Conservation (phyloP, 2,888 invertebrate species). For the Microplitis manilae region DNA sequence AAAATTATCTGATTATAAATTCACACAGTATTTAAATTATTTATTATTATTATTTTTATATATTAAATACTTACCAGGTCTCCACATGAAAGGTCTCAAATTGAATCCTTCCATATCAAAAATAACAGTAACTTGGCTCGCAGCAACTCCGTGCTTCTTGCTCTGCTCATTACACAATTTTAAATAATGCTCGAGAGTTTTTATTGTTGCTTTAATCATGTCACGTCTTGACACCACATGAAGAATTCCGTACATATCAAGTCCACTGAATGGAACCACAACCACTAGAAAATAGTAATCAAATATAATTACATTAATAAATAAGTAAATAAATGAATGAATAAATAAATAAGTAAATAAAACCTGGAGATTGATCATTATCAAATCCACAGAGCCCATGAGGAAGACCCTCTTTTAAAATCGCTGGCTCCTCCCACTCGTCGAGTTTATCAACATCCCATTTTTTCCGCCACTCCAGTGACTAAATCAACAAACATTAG, state of each 20-base stretch:
- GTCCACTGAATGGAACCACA: constrained; percentile 84
- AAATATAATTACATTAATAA: background rate
- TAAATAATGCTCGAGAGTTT: constrained; percentile 79
- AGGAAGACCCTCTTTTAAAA: constrained; percentile 81
- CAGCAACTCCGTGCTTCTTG: constrained; percentile 76
- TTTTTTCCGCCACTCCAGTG: constrained; percentile 81
- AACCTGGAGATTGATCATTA: constrained; percentile 86
- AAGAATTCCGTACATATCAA: constrained; percentile 87
- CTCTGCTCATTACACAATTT: constrained; percentile 77
- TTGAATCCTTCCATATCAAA: constrained; percentile 87
- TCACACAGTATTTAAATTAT: background rate
- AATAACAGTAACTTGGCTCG: constrained; percentile 79
- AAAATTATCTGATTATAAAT: background rate
- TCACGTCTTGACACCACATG: constrained; percentile 83
- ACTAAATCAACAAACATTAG: constrained; percentile 71
- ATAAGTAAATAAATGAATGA: constrained; percentile 20
- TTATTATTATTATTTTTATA: background rate
- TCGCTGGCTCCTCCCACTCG: constrained; percentile 82
- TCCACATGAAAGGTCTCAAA: constrained; percentile 87
- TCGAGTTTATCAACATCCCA: constrained; percentile 83
- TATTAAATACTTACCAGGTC: constrained; percentile 77
- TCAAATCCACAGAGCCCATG: constrained; percentile 87
- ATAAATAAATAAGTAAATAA: constrained; percentile 22
- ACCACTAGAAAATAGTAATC: constrained; percentile 75
- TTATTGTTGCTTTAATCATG: constrained; percentile 80